These are phyloP conservation scores for Iphiclides podalirius DNA, from an alignment of 2,888 invertebrate genomes.

Conservation along the genomic window DNA sequence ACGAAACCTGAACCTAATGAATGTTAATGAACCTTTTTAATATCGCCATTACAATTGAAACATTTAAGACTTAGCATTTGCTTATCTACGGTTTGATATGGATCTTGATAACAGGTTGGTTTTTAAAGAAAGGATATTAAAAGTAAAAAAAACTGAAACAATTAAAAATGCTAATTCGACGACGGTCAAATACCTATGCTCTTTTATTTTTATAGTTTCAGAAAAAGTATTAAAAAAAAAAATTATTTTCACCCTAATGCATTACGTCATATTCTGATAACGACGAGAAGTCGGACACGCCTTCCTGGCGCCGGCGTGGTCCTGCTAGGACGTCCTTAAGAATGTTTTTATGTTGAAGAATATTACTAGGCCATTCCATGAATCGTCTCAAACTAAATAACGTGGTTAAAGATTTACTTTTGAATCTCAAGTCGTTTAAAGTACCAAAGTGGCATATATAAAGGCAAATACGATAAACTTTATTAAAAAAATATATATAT, in stretches of 20 bases:
- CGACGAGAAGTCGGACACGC: constrained; percentile 68
- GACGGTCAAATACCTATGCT: background rate
- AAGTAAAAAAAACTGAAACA: too few relatives aligned
- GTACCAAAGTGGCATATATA: background rate
- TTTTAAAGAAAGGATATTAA: too few relatives aligned
- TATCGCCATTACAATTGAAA: too few relatives aligned
- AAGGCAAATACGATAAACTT: background rate
- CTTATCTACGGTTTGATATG: constrained; percentile 15
- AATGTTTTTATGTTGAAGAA: constrained; percentile 55
- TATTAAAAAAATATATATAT: too few relatives aligned
- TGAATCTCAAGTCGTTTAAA: background rate
- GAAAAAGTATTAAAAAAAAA: too few relatives aligned
- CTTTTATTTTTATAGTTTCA: background rate
- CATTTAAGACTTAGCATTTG: constrained; percentile 4
- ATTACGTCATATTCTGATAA: constrained; percentile 75
- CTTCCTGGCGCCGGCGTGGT: constrained; percentile 65
- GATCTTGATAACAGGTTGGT: constrained; percentile 5
- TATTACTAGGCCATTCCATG: background rate
- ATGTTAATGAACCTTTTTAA: too few relatives aligned
- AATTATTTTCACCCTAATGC: constrained; percentile 28
- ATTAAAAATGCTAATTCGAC: too few relatives aligned
- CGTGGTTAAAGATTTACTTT: background rate
- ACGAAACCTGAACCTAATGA: too few relatives aligned
- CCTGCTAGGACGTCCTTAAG: constrained; percentile 61
- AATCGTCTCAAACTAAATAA: constrained; percentile 35